phyloP scores from a whole-genome alignment of 2,888 invertebrate species.

The Nipponacmea schrenckii region DNA sequence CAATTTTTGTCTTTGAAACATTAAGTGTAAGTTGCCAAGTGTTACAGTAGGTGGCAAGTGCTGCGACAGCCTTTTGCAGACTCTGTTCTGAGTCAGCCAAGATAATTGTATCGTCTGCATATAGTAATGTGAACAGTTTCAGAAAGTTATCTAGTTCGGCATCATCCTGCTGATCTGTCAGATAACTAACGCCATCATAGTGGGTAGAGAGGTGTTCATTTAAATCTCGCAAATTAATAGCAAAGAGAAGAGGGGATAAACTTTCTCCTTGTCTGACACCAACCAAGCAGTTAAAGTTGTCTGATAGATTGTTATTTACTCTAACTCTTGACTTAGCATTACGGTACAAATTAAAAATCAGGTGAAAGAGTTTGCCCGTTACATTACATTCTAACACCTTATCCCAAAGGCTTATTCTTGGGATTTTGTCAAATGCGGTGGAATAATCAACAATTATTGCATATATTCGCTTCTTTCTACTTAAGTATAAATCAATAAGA shows the following conservation, averaged over 20 bases:
- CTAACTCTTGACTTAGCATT: not conserved
- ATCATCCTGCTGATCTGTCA: not conserved
- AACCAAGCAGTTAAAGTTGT: not conserved
- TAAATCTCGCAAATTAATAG: not conserved
- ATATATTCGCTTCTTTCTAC: conserved; percentile 3
- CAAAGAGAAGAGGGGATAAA: not conserved
- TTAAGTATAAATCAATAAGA: conserved; percentile 6
- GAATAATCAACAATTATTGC: conserved; percentile 8
- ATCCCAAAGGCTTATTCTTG: conserved; percentile 14
- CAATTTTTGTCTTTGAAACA: conserved; percentile 22
- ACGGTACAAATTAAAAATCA: not conserved
- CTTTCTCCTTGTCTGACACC: conserved; percentile 4
- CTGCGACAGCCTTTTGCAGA: conserved; percentile 18
- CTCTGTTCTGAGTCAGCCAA: conserved; percentile 14
- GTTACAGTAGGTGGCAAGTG: conserved; percentile 17
- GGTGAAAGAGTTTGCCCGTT: conserved; percentile 5
- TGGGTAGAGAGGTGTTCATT: not conserved
- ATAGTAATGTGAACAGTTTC: conserved; percentile 20
- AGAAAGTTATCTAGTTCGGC: conserved; percentile 1
- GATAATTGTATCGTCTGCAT: conserved; percentile 29
- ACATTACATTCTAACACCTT: conserved; percentile 1
- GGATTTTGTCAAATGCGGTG: conserved; percentile 12
- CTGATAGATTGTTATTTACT: not conserved
- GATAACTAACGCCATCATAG: not conserved
- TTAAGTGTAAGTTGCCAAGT: conserved; percentile 25